These are phyloP conservation scores for Anoplolepis gracilipes DNA, from an alignment of 1,140 invertebrate species.

Conservation along the genomic window DNA sequence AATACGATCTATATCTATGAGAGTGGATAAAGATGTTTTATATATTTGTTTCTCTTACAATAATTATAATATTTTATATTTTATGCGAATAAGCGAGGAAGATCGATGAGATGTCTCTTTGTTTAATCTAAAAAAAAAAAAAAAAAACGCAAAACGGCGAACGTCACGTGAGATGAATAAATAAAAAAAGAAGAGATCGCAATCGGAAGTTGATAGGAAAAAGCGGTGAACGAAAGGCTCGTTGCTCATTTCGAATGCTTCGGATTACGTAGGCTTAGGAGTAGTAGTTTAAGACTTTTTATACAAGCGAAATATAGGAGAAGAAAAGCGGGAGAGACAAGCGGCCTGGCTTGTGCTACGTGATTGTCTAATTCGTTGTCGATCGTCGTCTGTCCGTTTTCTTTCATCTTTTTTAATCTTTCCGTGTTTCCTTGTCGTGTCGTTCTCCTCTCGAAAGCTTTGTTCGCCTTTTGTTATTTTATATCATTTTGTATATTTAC, in stretches of 20 bases:
- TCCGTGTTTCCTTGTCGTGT: not conserved
- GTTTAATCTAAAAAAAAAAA: slow-evolving; percentile 45
- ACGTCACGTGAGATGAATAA: slow-evolving; percentile 14
- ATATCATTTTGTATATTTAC: slow-evolving; percentile 17
- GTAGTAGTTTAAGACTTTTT: slow-evolving; percentile 72
- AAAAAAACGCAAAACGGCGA: slow-evolving; percentile 25
- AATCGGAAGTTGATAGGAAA: not conserved
- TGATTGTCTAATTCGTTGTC: slow-evolving; percentile 63
- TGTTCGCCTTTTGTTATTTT: slow-evolving; percentile 29
- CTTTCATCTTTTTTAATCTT: not conserved
- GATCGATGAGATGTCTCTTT: not conserved
- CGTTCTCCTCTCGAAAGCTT: slow-evolving; percentile 1
- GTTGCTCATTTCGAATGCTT: slow-evolving; percentile 73
- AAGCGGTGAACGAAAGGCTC: slow-evolving; percentile 47
- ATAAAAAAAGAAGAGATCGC: slow-evolving; percentile 4
- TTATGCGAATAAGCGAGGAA: slow-evolving; percentile 17
- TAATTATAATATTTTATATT: not conserved
- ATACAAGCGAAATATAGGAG: slow-evolving; percentile 58
- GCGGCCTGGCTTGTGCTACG: slow-evolving; percentile 46
- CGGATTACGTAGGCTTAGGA: slow-evolving; percentile 73
- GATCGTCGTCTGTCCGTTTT: slow-evolving; percentile 14
- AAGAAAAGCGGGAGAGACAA: not conserved
- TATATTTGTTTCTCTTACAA: not conserved
- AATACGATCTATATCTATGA: not conserved
- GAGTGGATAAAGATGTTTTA: not conserved